Evolutionary conservation across 64 coral and sea anemone species (phyloP).

Genomic region (Montipora sp.): DNA sequence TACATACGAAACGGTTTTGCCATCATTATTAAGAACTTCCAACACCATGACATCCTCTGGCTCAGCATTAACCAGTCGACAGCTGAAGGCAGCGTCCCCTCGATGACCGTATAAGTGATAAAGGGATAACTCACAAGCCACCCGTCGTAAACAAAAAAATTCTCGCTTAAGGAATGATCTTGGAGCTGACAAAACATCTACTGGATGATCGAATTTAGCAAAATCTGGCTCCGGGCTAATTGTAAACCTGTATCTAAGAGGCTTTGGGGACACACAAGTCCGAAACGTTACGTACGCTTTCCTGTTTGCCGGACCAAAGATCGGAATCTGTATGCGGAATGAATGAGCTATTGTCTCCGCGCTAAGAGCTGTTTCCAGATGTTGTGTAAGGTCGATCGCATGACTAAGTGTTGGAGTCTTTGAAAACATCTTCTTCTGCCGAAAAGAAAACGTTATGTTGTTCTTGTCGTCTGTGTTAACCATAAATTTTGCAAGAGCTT

Average conservation of each 20-base stretch:
- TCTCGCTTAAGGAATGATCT: slow-evolving; percentile 1
- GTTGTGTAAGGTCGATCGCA: slow-evolving; percentile 6
- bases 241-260: slow-evolving; percentile 10
- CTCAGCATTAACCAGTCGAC: slow-evolving; percentile 27
- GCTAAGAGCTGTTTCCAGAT: neutral
- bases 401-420: slow-evolving; percentile 13
- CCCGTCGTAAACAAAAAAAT: neutral
- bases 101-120: neutral
- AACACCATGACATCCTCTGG: slow-evolving; percentile 16
- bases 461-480: slow-evolving; percentile 31
- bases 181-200: slow-evolving; percentile 19
- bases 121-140: slow-evolving; percentile 1
- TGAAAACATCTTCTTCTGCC: slow-evolving; percentile 24
- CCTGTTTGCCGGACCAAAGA: slow-evolving; percentile 30
- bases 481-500: slow-evolving; percentile 18
- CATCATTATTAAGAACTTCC: slow-evolving; percentile 4
- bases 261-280: slow-evolving; percentile 14
- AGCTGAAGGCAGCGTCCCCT: slow-evolving; percentile 1
- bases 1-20: neutral
- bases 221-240: slow-evolving; percentile 28
- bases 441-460: slow-evolving; percentile 20
- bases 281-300: neutral
- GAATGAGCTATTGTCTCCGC: neutral
- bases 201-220: slow-evolving; percentile 4
- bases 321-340: slow-evolving; percentile 12